A percentile compares a stretch with the other conserved stretches of the same genome.
phyloP scores from a whole-genome alignment of 1,140 invertebrate species.

The Eubasilissa regina region DNA sequence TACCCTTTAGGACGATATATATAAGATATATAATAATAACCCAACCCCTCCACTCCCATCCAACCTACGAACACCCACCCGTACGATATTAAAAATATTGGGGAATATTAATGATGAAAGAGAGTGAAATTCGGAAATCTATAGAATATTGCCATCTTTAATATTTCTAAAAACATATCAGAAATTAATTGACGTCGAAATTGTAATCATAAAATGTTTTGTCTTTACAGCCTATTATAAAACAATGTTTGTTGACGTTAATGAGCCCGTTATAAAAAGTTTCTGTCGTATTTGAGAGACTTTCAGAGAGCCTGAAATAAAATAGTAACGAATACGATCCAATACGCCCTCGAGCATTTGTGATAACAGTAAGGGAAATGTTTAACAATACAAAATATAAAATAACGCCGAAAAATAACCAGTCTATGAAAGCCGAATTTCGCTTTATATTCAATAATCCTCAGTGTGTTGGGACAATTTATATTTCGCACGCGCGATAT shows the following conservation, averaged over 20 bases:
- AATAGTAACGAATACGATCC: constrained; percentile 26
- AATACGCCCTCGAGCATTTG: background rate
- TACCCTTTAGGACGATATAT: too few relatives aligned
- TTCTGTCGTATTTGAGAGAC: constrained; percentile 30
- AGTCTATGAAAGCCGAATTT: constrained; percentile 16
- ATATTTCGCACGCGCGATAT: constrained; percentile 43
- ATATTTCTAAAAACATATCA: too few relatives aligned
- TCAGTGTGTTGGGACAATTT: constrained; percentile 38
- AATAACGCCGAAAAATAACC: background rate
- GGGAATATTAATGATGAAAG: too few relatives aligned
- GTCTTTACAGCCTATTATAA: constrained; percentile 20
- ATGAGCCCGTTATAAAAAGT: constrained; percentile 30
- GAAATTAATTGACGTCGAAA: too few relatives aligned
- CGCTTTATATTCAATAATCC: constrained; percentile 50
- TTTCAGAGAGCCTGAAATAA: constrained; percentile 17
- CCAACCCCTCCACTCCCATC: too few relatives aligned
- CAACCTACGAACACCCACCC: too few relatives aligned
- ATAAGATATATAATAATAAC: too few relatives aligned
- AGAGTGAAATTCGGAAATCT: too few relatives aligned
- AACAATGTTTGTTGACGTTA: constrained; percentile 28
- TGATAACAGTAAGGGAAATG: constrained; percentile 9
- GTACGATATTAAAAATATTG: too few relatives aligned
- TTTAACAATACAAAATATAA: constrained; percentile 34
- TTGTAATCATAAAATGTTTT: background rate
- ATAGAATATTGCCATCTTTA: too few relatives aligned